Evolutionary conservation across 2,888 invertebrate species (phyloP).

Genomic region (Netelia virgata): DNA sequence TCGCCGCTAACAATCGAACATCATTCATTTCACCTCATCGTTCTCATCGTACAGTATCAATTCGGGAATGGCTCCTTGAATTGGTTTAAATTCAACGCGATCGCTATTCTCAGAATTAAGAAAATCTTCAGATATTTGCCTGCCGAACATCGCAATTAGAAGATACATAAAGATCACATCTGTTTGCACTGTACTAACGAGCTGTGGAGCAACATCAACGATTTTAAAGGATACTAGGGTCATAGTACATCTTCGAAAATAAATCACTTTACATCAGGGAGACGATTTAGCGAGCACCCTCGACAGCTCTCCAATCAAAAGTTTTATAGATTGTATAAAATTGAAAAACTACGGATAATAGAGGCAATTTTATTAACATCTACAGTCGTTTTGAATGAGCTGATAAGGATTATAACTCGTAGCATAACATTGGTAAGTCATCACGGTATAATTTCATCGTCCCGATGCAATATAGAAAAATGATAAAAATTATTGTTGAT

Average conservation of each 20-base stretch:
- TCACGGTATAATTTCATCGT: too few species aligned
- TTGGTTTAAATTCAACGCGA: slow-evolving; percentile 88
- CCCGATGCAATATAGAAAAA: too few species aligned
- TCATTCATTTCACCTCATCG: slow-evolving; percentile 83
- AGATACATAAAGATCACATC: too few species aligned
- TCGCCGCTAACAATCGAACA: too few species aligned
- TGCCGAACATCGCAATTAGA: not conserved
- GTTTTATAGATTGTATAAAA: not conserved
- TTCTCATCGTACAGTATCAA: slow-evolving; percentile 87
- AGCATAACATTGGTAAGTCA: too few species aligned
- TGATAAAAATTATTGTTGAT: not conserved
- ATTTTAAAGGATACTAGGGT: slow-evolving; percentile 86
- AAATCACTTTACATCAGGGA: slow-evolving; percentile 89
- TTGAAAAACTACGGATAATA: too few species aligned
- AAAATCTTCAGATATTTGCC: slow-evolving; percentile 17
- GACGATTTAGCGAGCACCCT: slow-evolving; percentile 89
- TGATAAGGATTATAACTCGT: too few species aligned
- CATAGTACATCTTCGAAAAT: slow-evolving; percentile 90
- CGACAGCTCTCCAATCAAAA: slow-evolving; percentile 88
- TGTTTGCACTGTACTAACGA: too few species aligned
- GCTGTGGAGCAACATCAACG: not conserved
- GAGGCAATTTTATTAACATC: too few species aligned
- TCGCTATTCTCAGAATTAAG: slow-evolving; percentile 77
- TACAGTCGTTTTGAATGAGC: too few species aligned
- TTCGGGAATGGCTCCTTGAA: slow-evolving; percentile 89